phyloP scores from a whole-genome alignment of 2,113 vertebrate species.

The Megaptera novaeangliae region DNA sequence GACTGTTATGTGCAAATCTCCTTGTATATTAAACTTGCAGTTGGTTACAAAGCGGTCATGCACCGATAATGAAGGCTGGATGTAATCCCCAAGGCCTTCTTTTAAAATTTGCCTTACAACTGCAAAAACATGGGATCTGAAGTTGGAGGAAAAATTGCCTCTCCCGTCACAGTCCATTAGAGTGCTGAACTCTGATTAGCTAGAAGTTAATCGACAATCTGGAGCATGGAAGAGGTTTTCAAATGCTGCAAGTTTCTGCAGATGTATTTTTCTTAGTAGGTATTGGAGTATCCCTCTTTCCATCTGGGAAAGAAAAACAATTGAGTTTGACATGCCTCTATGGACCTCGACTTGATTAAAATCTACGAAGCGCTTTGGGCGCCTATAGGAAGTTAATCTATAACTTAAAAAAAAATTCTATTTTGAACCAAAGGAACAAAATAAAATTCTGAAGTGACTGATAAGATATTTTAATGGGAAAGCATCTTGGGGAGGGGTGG shows the following conservation, averaged over 20 bases:
- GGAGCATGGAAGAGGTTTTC: conserved; percentile 28
- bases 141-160: conserved; percentile 46
- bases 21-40: conserved; percentile 76
- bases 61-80: conserved; percentile 71
- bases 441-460: conserved; percentile 48
- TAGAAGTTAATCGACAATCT: conserved; percentile 67
- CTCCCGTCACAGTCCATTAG: conserved; percentile 46
- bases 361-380: background rate
- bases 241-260: conserved; percentile 47
- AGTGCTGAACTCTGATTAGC: conserved; percentile 70
- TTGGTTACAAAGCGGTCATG: conserved; percentile 76
- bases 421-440: conserved; percentile 52
- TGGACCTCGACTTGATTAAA: conserved; percentile 46
- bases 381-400: conserved; percentile 41
- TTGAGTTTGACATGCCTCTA: background rate
- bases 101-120: conserved; percentile 73
- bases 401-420: background rate
- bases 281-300: conserved; percentile 24
- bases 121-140: conserved; percentile 71
- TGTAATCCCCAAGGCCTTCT: conserved; percentile 74
- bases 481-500: background rate
- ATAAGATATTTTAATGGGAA: conserved; percentile 37
- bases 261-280: conserved; percentile 24
- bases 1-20: conserved; percentile 74
- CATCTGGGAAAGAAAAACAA: conserved; percentile 50